Conservation (phyloP, 1,140 invertebrate genomes). For the Chymomyza costata region DNA sequence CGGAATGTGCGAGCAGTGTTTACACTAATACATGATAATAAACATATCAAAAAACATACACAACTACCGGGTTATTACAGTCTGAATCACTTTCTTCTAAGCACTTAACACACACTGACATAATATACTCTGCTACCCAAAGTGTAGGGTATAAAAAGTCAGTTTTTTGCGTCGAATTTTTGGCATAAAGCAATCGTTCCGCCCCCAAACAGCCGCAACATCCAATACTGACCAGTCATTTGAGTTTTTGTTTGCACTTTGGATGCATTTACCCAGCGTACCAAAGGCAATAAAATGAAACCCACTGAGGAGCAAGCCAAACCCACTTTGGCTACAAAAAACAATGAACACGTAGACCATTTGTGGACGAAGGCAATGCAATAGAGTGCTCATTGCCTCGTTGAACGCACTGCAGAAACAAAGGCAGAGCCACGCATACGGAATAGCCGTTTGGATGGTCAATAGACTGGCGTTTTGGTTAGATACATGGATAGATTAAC, state of each 20-base stretch:
- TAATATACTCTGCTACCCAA: no score
- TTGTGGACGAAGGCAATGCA: conserved; percentile 20
- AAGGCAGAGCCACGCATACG: conserved; percentile 28
- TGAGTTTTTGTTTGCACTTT: conserved; percentile 45
- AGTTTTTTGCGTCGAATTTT: conserved; percentile 32
- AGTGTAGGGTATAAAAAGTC: no score
- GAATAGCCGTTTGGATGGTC: conserved; percentile 47
- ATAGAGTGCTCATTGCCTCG: conserved; percentile 18
- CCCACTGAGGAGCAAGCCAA: conserved; percentile 30
- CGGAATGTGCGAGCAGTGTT: no score
- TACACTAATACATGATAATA: no score
- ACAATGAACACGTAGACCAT: conserved; percentile 60
- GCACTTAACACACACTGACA: no score
- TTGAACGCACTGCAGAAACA: conserved; percentile 10
- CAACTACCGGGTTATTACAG: no score
- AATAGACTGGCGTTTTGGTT: conserved; percentile 41
- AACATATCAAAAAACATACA: no score
- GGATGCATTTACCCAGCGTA: conserved; percentile 5
- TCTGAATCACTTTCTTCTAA: no score
- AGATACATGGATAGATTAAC: no score
- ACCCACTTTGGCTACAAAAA: conserved; percentile 17
- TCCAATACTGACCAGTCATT: conserved; percentile 8
- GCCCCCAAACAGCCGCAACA: conserved; percentile 13
- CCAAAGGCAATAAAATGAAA: conserved; percentile 20
- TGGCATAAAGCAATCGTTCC: conserved; percentile 51